phyloP scores from a whole-genome alignment of 2,888 invertebrate species.

The Ptilodon capucinus region DNA sequence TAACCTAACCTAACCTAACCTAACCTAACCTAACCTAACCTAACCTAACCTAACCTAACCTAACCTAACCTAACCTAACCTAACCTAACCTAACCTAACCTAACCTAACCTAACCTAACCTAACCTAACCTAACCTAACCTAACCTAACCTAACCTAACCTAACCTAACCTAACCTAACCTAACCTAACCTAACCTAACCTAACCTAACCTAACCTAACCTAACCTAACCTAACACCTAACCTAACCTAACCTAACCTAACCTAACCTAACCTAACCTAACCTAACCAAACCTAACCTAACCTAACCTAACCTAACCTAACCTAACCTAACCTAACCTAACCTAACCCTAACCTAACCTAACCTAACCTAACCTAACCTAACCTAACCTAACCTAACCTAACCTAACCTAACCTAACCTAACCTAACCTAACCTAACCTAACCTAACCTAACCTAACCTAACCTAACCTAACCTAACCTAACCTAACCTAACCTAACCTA shows the following conservation, averaged over 20 bases:
- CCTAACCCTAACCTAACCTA: constrained; percentile 19
- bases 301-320: constrained; percentile 15
- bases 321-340: constrained; percentile 13
- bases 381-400: constrained; percentile 12
- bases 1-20: constrained; percentile 17
- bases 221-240: constrained; percentile 20
- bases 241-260: constrained; percentile 17
- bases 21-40: constrained; percentile 29
- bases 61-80: constrained; percentile 31
- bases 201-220: constrained; percentile 23
- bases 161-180: constrained; percentile 24
- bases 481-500: constrained; percentile 4
- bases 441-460: constrained; percentile 23
- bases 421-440: no score
- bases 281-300: constrained; percentile 11
- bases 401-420: no score
- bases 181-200: constrained; percentile 24
- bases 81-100: constrained; percentile 24
- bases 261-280: constrained; percentile 13
- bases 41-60: constrained; percentile 29
- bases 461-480: constrained; percentile 6
- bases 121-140: constrained; percentile 13
- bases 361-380: constrained; percentile 23
- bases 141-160: constrained; percentile 23
- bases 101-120: constrained; percentile 21